Evolutionary conservation across 2,888 invertebrate genomes (phyloP).

Genomic region (Harpalus rubripes): DNA sequence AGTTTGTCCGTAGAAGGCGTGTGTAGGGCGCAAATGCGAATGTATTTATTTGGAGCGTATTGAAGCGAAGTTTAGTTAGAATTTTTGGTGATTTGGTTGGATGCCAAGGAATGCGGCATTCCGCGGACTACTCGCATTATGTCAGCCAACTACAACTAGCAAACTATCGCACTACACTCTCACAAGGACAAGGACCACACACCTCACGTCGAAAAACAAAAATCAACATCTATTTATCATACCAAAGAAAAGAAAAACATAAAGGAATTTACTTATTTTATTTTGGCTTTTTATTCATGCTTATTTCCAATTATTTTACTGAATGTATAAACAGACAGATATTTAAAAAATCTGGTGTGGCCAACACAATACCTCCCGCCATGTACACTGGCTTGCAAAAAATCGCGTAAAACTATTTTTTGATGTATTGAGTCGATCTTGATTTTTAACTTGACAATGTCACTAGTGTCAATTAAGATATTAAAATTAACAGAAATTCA

Average conservation of each 20-base stretch:
- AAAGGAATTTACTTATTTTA: too few relatives aligned
- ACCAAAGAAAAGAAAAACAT: background rate
- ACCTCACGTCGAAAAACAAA: background rate
- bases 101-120: slow-evolving; percentile 66
- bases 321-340: too few relatives aligned
- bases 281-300: too few relatives aligned
- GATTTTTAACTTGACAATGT: too few relatives aligned
- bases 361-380: too few relatives aligned
- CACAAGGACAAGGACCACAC: slow-evolving; percentile 16
- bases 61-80: slow-evolving; percentile 60
- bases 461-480: too few relatives aligned
- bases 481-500: too few relatives aligned
- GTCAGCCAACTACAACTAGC: slow-evolving; percentile 51
- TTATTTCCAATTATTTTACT: too few relatives aligned
- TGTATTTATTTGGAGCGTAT: slow-evolving; percentile 66
- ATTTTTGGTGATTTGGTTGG: slow-evolving; percentile 64
- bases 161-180: slow-evolving; percentile 8
- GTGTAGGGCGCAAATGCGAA: slow-evolving; percentile 37
- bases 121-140: slow-evolving; percentile 59
- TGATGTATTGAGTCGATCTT: too few relatives aligned
- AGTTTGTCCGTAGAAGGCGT: background rate
- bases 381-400: too few relatives aligned
- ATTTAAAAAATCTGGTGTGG: too few relatives aligned
- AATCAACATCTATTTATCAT: background rate
- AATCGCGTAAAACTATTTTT: too few relatives aligned